These are phyloP conservation scores for Mimachlamys varia DNA, from an alignment of 2,888 invertebrate genomes.

Conservation along the genomic window DNA sequence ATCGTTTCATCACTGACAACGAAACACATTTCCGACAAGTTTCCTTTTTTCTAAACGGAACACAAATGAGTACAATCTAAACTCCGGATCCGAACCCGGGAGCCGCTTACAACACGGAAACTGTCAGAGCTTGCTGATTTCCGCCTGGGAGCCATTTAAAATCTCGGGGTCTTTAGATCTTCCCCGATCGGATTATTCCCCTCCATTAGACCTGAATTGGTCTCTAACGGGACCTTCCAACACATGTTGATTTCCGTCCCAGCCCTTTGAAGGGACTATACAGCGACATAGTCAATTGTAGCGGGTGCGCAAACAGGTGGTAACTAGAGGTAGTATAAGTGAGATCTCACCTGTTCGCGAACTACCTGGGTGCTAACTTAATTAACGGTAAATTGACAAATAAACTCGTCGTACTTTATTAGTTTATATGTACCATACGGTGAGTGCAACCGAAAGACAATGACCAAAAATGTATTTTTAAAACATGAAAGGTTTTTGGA, in stretches of 20 bases:
- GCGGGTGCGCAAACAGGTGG: conserved; percentile 7
- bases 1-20: conserved; percentile 8
- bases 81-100: conserved; percentile 31
- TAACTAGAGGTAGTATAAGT: neutral
- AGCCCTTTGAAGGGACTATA: conserved; percentile 8
- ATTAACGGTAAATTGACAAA: conserved; percentile 32
- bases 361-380: neutral
- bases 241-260: conserved; percentile 7
- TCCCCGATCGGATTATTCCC: conserved; percentile 7
- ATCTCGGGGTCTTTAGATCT: conserved; percentile 20
- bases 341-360: neutral
- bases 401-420: neutral
- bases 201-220: conserved; percentile 1
- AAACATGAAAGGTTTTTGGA: neutral
- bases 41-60: conserved; percentile 27
- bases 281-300: neutral
- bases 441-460: neutral
- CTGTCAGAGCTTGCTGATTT: conserved; percentile 1
- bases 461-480: neutral
- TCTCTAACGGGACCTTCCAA: conserved; percentile 17
- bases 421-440: conserved; percentile 34
- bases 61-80: conserved; percentile 8
- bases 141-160: neutral
- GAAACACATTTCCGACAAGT: conserved; percentile 12
- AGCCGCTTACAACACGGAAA: conserved; percentile 17